Percentiles rank a stretch among this genome's conserved stretches.
phyloP scores from a whole-genome alignment of 2,888 invertebrate genomes.

The Corbicula japonica region DNA sequence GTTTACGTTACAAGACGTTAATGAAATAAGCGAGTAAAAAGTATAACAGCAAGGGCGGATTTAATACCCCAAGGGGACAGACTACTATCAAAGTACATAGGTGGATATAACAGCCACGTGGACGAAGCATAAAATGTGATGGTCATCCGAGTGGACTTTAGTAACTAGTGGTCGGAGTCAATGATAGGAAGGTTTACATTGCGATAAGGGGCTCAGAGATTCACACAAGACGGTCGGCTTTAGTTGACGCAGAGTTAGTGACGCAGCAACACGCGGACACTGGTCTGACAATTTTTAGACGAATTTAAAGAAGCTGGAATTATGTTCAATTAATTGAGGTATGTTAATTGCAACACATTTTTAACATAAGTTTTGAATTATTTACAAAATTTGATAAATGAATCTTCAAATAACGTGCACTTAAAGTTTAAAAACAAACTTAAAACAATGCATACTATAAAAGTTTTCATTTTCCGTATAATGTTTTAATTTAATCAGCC shows the following conservation, averaged over 20 bases:
- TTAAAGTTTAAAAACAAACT: neutral
- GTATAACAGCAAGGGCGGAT: conserved; percentile 41
- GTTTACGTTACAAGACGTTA: conserved; percentile 30
- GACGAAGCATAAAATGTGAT: conserved; percentile 44
- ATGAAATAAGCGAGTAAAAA: conserved; percentile 33
- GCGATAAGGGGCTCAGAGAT: conserved; percentile 15
- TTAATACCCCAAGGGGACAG: conserved; percentile 45
- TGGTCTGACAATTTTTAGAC: neutral
- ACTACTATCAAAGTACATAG: conserved; percentile 33
- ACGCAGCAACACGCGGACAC: neutral
- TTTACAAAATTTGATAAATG: neutral
- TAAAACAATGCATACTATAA: neutral
- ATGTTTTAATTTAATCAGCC: too few species aligned
- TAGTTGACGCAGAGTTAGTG: neutral
- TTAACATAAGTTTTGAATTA: neutral
- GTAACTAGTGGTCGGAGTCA: conserved; percentile 24
- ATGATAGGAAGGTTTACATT: neutral
- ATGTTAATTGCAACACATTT: neutral
- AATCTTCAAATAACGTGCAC: neutral
- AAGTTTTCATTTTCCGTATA: neutral
- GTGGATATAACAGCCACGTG: conserved; percentile 39
- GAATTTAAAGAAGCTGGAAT: conserved; percentile 1
- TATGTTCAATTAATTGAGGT: neutral
- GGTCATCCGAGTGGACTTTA: conserved; percentile 45
- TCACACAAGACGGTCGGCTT: neutral